A percentile compares a stretch with the other conserved stretches of the same genome.
phyloP scores from a whole-genome alignment of 2,888 invertebrate genomes.

The Yponomeuta cagnagella region DNA sequence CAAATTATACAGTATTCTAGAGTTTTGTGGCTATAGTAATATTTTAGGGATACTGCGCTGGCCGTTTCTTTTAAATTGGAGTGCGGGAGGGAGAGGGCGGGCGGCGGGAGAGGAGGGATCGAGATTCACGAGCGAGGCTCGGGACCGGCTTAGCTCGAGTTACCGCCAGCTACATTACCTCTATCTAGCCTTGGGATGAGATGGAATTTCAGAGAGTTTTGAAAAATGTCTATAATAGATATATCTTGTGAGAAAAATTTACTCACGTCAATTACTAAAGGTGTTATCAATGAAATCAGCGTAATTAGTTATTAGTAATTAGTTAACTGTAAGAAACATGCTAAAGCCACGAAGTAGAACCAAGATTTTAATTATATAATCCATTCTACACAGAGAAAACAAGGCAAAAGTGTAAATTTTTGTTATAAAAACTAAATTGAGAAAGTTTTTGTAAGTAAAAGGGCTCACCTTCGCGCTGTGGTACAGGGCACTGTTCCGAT shows the following conservation, averaged over 20 bases:
- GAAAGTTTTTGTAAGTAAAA: constrained; percentile 8
- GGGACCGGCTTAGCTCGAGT: constrained; percentile 45
- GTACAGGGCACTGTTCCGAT: constrained; percentile 78
- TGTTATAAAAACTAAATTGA: neutral
- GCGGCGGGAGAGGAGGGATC: constrained; percentile 46
- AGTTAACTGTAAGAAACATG: neutral
- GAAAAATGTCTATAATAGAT: neutral
- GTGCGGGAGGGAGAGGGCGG: constrained; percentile 26
- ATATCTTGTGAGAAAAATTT: neutral
- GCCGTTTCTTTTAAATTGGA: constrained; percentile 56
- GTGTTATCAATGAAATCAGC: neutral
- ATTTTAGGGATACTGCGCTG: constrained; percentile 33
- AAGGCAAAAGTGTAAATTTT: neutral
- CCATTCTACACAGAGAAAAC: neutral
- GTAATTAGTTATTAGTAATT: neutral
- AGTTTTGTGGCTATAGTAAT: neutral
- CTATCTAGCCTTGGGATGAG: neutral
- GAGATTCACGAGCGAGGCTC: constrained; percentile 47
- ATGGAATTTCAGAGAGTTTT: neutral
- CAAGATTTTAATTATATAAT: neutral
- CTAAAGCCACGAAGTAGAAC: neutral
- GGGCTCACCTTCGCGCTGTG: constrained; percentile 84
- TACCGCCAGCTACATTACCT: constrained; percentile 25
- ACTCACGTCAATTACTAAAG: neutral
- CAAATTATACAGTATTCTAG: neutral